Evolutionary conservation across 2,113 vertebrate species (phyloP).

Genomic region (Halichoeres trimaculatus): DNA sequence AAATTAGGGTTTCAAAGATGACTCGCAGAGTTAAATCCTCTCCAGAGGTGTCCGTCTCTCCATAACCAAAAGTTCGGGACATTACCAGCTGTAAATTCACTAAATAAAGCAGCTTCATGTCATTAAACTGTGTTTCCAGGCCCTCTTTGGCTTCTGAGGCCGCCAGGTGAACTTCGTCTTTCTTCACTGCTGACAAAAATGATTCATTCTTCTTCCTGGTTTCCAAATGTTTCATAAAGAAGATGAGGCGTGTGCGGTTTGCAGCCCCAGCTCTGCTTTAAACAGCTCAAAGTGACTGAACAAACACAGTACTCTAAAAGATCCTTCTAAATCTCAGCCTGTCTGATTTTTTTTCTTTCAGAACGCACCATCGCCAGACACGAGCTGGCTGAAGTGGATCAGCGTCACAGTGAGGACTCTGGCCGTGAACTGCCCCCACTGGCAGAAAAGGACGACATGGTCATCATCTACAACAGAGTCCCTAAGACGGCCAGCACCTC

Average conservation of each 20-base stretch:
- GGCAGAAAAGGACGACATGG: conserved; percentile 86
- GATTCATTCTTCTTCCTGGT: no score
- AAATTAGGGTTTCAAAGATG: no score
- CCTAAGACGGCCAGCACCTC: conserved; percentile 95
- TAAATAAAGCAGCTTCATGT: background rate
- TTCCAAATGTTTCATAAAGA: no score
- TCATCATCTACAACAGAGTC: conserved; percentile 96
- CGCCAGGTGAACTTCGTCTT: background rate
- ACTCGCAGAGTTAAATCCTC: no score
- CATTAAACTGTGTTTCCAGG: background rate
- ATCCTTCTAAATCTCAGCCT: background rate
- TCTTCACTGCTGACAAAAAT: no score
- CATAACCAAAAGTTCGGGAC: no score
- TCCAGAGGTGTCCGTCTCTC: background rate
- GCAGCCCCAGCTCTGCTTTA: no score
- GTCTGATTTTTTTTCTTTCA: conserved; percentile 64
- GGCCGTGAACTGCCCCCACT: conserved; percentile 70
- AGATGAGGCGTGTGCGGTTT: no score
- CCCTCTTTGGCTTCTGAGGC: no score
- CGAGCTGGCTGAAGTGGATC: conserved; percentile 92
- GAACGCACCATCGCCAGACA: conserved; percentile 93
- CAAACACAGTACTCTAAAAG: no score
- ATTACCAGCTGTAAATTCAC: no score
- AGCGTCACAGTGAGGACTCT: conserved; percentile 87
- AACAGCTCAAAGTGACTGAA: no score